Evolutionary conservation across 2,797 vertebrate genomes (phyloP), one percentile per base, ranked within the genome.

Genomic region (Eulemur albifrons): DNA sequence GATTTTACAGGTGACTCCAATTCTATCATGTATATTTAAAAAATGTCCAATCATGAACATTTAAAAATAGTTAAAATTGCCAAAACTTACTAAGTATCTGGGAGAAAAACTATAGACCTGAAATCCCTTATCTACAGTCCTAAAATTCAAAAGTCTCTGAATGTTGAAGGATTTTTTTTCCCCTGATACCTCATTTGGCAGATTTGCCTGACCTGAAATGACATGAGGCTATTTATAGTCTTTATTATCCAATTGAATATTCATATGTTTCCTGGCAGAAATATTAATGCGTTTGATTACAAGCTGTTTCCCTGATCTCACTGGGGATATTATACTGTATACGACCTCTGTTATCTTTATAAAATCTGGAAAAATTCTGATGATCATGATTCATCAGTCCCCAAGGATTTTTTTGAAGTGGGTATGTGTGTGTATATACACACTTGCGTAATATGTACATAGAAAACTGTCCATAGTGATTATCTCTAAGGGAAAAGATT

Each of bases 201-300:
- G 59, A 97, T 93, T 97, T 90, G 40, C 38, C 79, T 96, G 93
- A 95, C 73, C 96, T 94, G 21, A 96, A 97, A 83, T 94, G 93
- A 93, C 86, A 75, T 0, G 25, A 93, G 40, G 5, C 72, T 96
- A 92, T 97, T 97, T 94, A 96, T 94, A 95, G 61, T 86, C 61
- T 90, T 90, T 92, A 73, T 97, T 97, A 95, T 76, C 30, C 30
- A 35, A 75, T 94, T 96, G 93, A 97, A 96, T 97, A 97, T 97
- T 94, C 96, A 94, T 88, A 72, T 95, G 21, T 96, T 96, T 97
- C 50, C 75, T 8, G 23, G 48, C 52, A 96, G 86, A 96, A 95
- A 95, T 89, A 85, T 92, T 84, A 94, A 92, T 88, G 7, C 0
- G 12, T 12, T 97, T 96, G 86, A 92, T 96, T 97, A 79, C 1